Conservation (phyloP, 2,888 invertebrate species). For the Eristalis pertinax region DNA sequence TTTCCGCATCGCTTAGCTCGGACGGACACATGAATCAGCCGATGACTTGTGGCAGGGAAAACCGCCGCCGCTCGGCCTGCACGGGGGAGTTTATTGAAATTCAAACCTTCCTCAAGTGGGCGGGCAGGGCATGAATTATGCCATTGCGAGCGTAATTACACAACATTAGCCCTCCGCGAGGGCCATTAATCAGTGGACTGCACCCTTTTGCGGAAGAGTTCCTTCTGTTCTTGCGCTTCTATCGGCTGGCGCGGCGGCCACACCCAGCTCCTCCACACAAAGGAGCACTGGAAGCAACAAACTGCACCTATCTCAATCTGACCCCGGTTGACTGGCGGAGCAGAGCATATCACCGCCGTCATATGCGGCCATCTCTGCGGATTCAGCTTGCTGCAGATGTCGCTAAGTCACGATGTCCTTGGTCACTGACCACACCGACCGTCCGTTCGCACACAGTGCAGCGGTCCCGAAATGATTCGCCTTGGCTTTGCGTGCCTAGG, state of each 20-base stretch:
- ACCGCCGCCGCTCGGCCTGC: neutral
- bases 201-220: slow-evolving; percentile 43
- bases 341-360: neutral
- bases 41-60: slow-evolving; percentile 39
- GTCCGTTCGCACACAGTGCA: neutral
- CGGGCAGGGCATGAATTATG: neutral
- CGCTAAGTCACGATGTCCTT: slow-evolving; percentile 73
- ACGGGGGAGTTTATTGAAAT: slow-evolving; percentile 24
- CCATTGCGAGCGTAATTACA: slow-evolving; percentile 43
- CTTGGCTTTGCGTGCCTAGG: slow-evolving; percentile 27
- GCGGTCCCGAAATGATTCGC: slow-evolving; percentile 22
- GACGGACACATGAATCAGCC: slow-evolving; percentile 43
- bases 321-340: slow-evolving; percentile 22
- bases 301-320: slow-evolving; percentile 69
- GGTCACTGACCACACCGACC: slow-evolving; percentile 67
- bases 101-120: neutral
- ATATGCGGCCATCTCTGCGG: neutral
- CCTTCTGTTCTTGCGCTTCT: slow-evolving; percentile 18
- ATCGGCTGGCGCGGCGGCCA: slow-evolving; percentile 28
- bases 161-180: slow-evolving; percentile 32
- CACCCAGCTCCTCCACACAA: slow-evolving; percentile 51
- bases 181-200: slow-evolving; percentile 63
- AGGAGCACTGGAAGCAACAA: slow-evolving; percentile 37
- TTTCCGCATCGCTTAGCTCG: slow-evolving; percentile 51
- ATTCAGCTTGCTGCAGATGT: slow-evolving; percentile 50